Evolutionary conservation across 2,797 vertebrate species (phyloP), one percentile per base, ranked within the genome.

Genomic region (Coranthus polyacanthus): DNA sequence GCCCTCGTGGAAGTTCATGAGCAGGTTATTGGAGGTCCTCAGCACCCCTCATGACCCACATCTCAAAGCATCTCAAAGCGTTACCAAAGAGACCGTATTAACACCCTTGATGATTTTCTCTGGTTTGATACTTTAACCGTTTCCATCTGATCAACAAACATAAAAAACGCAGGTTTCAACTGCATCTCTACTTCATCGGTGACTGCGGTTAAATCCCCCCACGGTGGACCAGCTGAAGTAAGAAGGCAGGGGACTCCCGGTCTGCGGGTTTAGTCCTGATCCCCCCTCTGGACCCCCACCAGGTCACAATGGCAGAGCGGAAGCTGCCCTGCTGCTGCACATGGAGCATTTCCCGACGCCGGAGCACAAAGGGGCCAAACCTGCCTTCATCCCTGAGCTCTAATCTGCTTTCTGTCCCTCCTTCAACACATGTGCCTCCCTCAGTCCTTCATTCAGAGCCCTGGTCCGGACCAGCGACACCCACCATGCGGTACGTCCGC

Each of bases 271-370:
- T 32, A 67, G 54, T 66, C 42, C 58, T 5, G 17, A 36, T 53
- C 51, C 58, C 47, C 53, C 36, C 59, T 26, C 46, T n/a, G 12
- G 12, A 20, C 68, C 59, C 66, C 65, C 51, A 12, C 11, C 50
- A 17, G 68, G 50, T 41, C 83, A 84, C 83, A 84, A 84, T 74
- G 79, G 59, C 26, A 55, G 57, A 74, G 18, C 74, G 74, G 87
- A 90, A 87, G 82, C 83, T 49, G 71, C 60, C 81, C 83, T 63
- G 78, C 88, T 85, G 84, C 70, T 83, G 72, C 65, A 46, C 41
- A 72, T 71, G 71, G 44, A 61, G 53, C 51, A n/a, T 66, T 81
- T 72, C 82, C 82, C 80, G 65, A 73, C 24, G 22, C 43, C n/a
- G 3, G 6, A 54, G 77, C 68, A 84, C 81, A 90, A 88, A 61